Conservation (phyloP, 1,140 invertebrate genomes). For the Ceratitis capitata region DNA sequence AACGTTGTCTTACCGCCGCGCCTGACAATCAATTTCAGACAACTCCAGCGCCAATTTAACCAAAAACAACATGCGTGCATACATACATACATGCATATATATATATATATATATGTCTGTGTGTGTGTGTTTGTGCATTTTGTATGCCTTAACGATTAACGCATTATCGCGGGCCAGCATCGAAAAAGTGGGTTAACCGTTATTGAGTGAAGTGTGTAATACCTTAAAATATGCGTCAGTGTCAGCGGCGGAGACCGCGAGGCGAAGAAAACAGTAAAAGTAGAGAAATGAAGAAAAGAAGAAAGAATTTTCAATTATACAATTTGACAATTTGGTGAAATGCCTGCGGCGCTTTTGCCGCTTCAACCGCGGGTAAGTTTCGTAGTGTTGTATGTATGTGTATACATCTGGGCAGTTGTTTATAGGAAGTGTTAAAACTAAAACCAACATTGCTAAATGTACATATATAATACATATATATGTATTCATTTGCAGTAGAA, state of each 20-base stretch:
- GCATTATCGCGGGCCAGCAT: conserved; percentile 18
- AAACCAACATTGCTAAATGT: background rate
- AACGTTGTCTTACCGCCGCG: background rate
- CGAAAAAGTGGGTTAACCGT: conserved; percentile 37
- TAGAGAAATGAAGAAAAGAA: too few species aligned
- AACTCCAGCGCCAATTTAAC: conserved; percentile 10
- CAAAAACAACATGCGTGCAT: too few species aligned
- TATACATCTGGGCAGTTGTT: background rate
- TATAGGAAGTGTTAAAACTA: conserved; percentile 23
- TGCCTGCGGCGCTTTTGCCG: background rate
- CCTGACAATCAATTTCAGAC: conserved; percentile 32
- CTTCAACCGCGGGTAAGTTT: background rate
- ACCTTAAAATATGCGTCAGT: conserved; percentile 31
- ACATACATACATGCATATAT: background rate
- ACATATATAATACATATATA: too few species aligned
- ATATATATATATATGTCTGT: background rate
- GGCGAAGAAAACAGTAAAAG: too few species aligned
- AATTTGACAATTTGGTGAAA: conserved; percentile 18
- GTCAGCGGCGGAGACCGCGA: background rate
- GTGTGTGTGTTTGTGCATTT: background rate
- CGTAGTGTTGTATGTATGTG: background rate
- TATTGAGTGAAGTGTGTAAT: conserved; percentile 20
- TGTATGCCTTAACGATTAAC: conserved; percentile 28
- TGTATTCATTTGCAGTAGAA: background rate
- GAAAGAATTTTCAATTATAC: conserved; percentile 24